Conservation (phyloP, 2,797 vertebrate species). For the Pantherophis alleghaniensis region DNA sequence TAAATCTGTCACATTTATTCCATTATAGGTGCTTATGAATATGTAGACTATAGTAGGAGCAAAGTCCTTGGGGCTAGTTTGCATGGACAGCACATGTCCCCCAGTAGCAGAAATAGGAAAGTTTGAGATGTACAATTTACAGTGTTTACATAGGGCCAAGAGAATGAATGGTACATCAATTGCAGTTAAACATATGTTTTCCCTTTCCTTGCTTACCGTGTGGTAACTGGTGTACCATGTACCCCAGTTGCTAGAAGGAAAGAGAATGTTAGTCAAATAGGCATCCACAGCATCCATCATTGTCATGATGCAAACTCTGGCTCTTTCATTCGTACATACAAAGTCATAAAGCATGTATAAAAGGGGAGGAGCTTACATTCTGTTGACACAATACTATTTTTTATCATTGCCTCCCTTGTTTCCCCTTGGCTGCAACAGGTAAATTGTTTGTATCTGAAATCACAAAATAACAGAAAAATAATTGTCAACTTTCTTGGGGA, state of each 20-base stretch:
- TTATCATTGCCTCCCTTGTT: not conserved
- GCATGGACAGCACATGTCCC: not conserved
- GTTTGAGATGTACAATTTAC: not conserved
- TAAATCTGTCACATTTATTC: not conserved
- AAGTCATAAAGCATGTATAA: not conserved
- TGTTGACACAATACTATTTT: not conserved
- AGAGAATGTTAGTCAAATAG: not conserved
- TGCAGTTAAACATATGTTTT: not conserved
- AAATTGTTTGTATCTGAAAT: not conserved
- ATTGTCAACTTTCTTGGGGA: not conserved
- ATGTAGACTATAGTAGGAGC: not conserved
- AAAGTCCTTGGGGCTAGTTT: not conserved
- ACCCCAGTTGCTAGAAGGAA: not conserved
- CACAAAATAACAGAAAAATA: not conserved
- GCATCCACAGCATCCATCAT: not conserved
- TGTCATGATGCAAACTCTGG: not conserved
- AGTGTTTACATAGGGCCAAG: not conserved
- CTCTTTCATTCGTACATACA: not conserved
- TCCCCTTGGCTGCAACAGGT: not conserved
- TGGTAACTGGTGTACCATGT: not conserved
- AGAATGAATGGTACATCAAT: not conserved
- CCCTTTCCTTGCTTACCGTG: not conserved
- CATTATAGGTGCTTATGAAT: not conserved
- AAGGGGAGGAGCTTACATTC: not conserved
- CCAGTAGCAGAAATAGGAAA: not conserved